Evolutionary conservation across 2,888 invertebrate genomes (phyloP).

Genomic region (Hirtodrosophila histrioides): DNA sequence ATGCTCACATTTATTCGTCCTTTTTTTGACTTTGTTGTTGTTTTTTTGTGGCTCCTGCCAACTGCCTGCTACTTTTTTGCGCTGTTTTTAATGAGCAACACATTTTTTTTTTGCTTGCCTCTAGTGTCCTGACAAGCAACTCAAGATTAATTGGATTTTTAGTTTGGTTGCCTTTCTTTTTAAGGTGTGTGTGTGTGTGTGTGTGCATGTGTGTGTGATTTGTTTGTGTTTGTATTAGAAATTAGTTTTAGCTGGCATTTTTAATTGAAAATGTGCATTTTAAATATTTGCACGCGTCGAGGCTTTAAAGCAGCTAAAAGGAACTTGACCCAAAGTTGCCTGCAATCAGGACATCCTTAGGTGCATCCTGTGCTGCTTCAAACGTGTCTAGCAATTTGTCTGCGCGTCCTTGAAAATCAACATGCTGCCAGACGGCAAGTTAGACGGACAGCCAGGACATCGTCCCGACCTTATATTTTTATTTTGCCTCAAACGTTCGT

Average conservation of each 20-base stretch:
- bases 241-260: conserved; percentile 67
- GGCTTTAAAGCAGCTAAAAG: conserved; percentile 17
- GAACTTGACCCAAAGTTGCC: conserved; percentile 62
- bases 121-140: conserved; percentile 57
- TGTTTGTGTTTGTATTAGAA: conserved; percentile 74
- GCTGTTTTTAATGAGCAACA: conserved; percentile 62
- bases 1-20: conserved; percentile 31
- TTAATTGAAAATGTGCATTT: conserved; percentile 58
- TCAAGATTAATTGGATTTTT: conserved; percentile 77
- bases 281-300: conserved; percentile 44
- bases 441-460: conserved; percentile 32
- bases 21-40: conserved; percentile 21
- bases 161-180: conserved; percentile 38
- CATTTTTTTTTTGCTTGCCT: conserved; percentile 20
- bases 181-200: conserved; percentile 16
- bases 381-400: conserved; percentile 62
- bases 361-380: conserved; percentile 31
- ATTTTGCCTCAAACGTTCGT: conserved; percentile 66
- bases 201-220: conserved; percentile 10
- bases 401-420: conserved; percentile 76
- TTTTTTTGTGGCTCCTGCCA: conserved; percentile 44
- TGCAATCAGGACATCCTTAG: conserved; percentile 17
- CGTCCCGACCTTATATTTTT: conserved; percentile 52
- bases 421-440: conserved; percentile 41
- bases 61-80: conserved; percentile 63